A percentile compares a stretch with the other conserved stretches of the same genome.
These are phyloP conservation scores for Ctenopoma multispine DNA, from an alignment of 2,797 vertebrate species.

Conservation along the genomic window DNA sequence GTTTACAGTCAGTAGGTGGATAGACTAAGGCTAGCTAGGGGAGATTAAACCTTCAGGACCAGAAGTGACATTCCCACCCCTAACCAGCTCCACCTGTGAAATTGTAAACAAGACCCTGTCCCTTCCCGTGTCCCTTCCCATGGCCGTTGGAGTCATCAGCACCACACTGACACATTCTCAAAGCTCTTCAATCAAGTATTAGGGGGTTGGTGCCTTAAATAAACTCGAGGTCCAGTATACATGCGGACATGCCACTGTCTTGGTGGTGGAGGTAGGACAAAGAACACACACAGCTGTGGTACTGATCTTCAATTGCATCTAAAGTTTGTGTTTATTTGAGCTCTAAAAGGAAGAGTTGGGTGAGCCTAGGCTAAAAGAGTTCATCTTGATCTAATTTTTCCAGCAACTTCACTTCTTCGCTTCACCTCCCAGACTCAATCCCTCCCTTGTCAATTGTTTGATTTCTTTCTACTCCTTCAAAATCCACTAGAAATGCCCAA, in stretches of 20 bases:
- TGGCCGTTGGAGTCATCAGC: conserved; percentile 45
- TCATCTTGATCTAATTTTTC: conserved; percentile 41
- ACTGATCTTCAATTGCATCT: conserved; percentile 37
- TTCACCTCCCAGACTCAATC: conserved; percentile 24
- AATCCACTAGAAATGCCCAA: conserved; percentile 26
- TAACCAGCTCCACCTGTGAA: conserved; percentile 63
- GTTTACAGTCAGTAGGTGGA: conserved; percentile 71
- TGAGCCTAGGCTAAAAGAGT: conserved; percentile 16
- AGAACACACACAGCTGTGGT: conserved; percentile 67
- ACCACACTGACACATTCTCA: conserved; percentile 67
- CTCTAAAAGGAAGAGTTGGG: conserved; percentile 22
- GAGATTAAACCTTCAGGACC: conserved; percentile 68
- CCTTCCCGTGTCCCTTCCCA: conserved; percentile 32
- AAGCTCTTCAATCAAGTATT: conserved; percentile 39
- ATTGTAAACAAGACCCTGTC: conserved; percentile 62
- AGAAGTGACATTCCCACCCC: conserved; percentile 65
- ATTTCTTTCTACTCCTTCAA: conserved; percentile 46
- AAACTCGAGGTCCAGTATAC: conserved; percentile 15
- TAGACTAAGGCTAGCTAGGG: conserved; percentile 53
- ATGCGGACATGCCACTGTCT: conserved; percentile 24
- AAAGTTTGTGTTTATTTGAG: conserved; percentile 45
- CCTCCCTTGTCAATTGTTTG: conserved; percentile 21
- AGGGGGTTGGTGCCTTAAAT: neutral
- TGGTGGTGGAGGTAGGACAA: conserved; percentile 25
- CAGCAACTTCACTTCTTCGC: conserved; percentile 16